A percentile compares a stretch with the other conserved stretches of the same genome.
Conservation (phyloP, 2,113 vertebrate species). For the Clarias macrocephalus region DNA sequence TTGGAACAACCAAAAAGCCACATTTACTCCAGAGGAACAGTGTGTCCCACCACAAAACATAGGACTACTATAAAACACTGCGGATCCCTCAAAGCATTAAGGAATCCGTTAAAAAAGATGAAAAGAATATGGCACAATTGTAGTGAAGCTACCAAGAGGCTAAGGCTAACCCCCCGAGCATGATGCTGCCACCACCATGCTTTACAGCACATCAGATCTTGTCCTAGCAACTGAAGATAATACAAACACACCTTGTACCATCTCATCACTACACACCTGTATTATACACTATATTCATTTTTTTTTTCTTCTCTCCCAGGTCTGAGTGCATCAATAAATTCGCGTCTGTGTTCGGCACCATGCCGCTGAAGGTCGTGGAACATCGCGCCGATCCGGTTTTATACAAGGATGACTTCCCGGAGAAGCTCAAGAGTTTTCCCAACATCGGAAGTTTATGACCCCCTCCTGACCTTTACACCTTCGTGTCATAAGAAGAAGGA, state of each 20-base stretch:
- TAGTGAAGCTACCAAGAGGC: background rate
- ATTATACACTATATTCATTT: background rate
- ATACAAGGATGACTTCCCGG: slow-evolving; percentile 98
- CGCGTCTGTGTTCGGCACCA: slow-evolving; percentile 93
- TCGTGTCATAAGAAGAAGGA: background rate
- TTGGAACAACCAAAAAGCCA: background rate
- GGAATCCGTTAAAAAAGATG: background rate
- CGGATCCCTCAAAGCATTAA: background rate
- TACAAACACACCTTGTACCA: background rate
- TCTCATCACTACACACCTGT: background rate
- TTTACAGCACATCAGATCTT: background rate
- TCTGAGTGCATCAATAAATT: slow-evolving; percentile 99
- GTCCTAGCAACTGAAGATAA: background rate
- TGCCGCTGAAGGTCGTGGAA: slow-evolving; percentile 98
- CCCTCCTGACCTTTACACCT: slow-evolving; percentile 25
- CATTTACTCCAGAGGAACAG: background rate
- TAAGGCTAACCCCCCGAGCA: background rate
- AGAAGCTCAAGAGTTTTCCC: slow-evolving; percentile 98
- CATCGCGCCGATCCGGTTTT: slow-evolving; percentile 94
- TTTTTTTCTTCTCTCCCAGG: slow-evolving; percentile 64
- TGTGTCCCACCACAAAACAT: background rate
- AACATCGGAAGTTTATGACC: slow-evolving; percentile 95
- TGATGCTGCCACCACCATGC: background rate
- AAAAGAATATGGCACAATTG: background rate
- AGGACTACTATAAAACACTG: background rate